phyloP scores from a whole-genome alignment of 53 echinoderm and acorn worm genomes.

The Hippasteria phrygiana region DNA sequence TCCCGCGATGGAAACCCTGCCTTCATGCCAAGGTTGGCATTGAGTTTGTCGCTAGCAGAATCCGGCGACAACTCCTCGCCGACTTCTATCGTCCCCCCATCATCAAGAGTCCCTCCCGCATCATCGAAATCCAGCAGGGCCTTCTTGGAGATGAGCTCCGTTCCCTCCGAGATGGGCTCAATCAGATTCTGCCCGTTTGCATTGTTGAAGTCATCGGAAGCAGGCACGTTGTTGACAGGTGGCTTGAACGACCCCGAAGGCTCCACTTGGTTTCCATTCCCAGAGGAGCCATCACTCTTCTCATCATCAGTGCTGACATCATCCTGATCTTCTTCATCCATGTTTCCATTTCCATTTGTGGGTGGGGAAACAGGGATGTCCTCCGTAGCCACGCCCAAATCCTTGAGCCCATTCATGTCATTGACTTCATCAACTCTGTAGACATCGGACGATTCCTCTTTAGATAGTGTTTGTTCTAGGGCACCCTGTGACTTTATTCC shows the following conservation, averaged over 20 bases:
- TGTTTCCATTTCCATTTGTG: conserved; percentile 41
- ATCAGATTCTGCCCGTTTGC: conserved; percentile 56
- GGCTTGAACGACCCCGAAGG: background rate
- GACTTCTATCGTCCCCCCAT: conserved; percentile 16
- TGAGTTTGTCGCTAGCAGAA: conserved; percentile 61
- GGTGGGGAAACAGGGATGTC: conserved; percentile 9
- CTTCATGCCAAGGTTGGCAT: conserved; percentile 57
- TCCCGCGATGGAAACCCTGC: conserved; percentile 18
- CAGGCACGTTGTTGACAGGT: conserved; percentile 56
- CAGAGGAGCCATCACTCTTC: conserved; percentile 34
- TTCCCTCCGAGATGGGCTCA: conserved; percentile 1
- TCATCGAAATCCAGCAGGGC: conserved; percentile 45
- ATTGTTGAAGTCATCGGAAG: conserved; percentile 51
- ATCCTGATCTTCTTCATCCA: conserved; percentile 16
- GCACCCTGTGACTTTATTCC: too few species aligned
- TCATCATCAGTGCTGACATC: conserved; percentile 45
- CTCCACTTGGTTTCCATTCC: conserved; percentile 13
- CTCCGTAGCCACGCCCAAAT: conserved; percentile 38
- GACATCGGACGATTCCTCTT: too few species aligned
- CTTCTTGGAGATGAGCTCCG: conserved; percentile 46
- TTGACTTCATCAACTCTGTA: background rate
- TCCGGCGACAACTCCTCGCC: conserved; percentile 24
- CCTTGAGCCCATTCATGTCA: conserved; percentile 16
- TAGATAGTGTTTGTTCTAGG: too few species aligned
- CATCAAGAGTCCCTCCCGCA: conserved; percentile 6